Conservation (phyloP, 2,113 vertebrate species). For the Meriones unguiculatus region DNA sequence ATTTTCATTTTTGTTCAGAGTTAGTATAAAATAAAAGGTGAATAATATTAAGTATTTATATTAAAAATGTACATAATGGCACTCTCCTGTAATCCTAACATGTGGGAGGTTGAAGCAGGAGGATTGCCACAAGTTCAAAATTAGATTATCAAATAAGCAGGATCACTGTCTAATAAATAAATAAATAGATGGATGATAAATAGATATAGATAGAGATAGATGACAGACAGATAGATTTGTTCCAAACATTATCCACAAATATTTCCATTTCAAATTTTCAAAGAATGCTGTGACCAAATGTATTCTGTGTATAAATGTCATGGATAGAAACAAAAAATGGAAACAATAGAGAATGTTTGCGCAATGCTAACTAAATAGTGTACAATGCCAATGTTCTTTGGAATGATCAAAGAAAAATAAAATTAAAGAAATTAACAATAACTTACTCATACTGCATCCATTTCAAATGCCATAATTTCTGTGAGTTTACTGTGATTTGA, state of each 20-base stretch:
- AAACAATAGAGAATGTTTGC: not conserved
- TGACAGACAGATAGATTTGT: not conserved
- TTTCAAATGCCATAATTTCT: not conserved
- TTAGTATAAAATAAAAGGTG: not conserved
- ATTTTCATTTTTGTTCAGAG: not conserved
- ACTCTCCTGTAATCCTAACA: not conserved
- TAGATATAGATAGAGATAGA: not conserved
- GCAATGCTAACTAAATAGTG: no score
- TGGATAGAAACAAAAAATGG: not conserved
- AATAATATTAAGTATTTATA: not conserved
- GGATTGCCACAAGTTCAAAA: not conserved
- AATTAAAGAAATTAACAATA: not conserved
- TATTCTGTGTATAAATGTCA: not conserved
- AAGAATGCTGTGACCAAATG: not conserved
- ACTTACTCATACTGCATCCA: not conserved
- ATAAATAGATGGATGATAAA: not conserved
- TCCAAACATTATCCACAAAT: not conserved
- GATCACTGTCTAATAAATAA: not conserved
- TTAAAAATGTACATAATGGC: not conserved
- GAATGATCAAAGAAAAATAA: not conserved
- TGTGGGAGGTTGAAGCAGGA: not conserved
- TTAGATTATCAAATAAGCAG: not conserved
- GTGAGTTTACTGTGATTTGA: not conserved
- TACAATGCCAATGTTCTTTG: not conserved
- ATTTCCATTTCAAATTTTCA: not conserved